Conservation (phyloP, 2,888 invertebrate species). For the Pantelozetes paolii region DNA sequence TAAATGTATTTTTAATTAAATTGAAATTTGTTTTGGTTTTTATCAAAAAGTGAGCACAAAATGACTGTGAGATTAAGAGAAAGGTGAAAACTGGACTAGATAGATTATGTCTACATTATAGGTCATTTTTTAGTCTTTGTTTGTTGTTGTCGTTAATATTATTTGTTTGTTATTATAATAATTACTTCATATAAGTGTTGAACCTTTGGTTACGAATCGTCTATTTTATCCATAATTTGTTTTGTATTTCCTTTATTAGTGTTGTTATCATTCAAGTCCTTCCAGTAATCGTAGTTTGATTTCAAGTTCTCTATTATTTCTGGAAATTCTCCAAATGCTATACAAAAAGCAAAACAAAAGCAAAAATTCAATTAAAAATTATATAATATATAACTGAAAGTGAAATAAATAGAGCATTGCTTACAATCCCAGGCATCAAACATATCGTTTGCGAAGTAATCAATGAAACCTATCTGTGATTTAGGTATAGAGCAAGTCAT, state of each 20-base stretch:
- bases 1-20: not conserved
- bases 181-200: not conserved
- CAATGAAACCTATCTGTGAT: slow-evolving; percentile 95
- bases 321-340: slow-evolving; percentile 88
- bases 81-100: not conserved
- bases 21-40: not conserved
- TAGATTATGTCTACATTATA: not conserved
- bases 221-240: slow-evolving; percentile 14
- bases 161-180: no score
- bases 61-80: slow-evolving; percentile 3
- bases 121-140: not conserved
- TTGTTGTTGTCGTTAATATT: not conserved
- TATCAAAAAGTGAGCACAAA: slow-evolving; percentile 26
- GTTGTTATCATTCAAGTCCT: slow-evolving; percentile 57
- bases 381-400: not conserved
- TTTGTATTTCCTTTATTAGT: slow-evolving; percentile 34
- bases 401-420: slow-evolving; percentile 45
- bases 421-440: slow-evolving; percentile 91
- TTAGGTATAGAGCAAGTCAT: slow-evolving; percentile 91
- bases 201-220: not conserved
- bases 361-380: slow-evolving; percentile 35
- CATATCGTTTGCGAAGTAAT: slow-evolving; percentile 96
- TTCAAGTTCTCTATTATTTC: slow-evolving; percentile 78
- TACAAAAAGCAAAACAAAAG: slow-evolving; percentile 47
- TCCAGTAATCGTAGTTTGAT: slow-evolving; percentile 85